Conservation (phyloP, 2,797 vertebrate genomes). For the Galagoides demidoff region DNA sequence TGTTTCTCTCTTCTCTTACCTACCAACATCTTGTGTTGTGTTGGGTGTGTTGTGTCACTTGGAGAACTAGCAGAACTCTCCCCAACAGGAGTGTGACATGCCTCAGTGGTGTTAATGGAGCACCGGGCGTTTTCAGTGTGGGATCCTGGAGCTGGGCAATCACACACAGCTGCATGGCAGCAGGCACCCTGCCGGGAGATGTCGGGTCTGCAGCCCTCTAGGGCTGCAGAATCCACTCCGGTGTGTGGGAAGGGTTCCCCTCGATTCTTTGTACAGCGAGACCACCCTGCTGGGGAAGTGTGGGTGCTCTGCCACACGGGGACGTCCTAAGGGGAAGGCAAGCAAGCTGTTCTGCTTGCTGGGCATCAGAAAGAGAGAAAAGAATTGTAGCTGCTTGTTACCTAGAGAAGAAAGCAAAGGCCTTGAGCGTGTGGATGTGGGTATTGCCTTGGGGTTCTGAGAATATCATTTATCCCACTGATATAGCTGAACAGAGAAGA, state of each 20-base stretch:
- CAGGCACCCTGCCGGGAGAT: background rate
- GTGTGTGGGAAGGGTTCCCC: background rate
- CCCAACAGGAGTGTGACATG: background rate
- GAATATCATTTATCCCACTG: constrained; percentile 83
- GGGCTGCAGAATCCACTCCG: background rate
- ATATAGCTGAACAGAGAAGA: constrained; percentile 68
- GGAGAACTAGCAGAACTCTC: background rate
- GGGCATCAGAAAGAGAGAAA: background rate
- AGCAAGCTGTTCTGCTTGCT: background rate
- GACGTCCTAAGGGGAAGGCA: background rate
- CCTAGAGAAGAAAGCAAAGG: constrained; percentile 81
- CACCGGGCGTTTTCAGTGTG: background rate
- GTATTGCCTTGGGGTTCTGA: constrained; percentile 78
- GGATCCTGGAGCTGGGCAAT: background rate
- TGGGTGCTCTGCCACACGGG: background rate
- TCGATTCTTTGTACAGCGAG: background rate
- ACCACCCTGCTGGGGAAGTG: background rate
- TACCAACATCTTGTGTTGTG: background rate
- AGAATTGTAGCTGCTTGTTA: constrained; percentile 60
- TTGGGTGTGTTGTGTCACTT: background rate
- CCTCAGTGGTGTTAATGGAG: background rate
- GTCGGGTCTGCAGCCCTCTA: background rate
- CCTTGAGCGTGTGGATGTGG: constrained; percentile 81
- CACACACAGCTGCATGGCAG: background rate
- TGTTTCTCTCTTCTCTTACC: constrained; percentile 31